phyloP scores from a whole-genome alignment of 92 coral and sea anemone genomes.

The Porites cylindrica region DNA sequence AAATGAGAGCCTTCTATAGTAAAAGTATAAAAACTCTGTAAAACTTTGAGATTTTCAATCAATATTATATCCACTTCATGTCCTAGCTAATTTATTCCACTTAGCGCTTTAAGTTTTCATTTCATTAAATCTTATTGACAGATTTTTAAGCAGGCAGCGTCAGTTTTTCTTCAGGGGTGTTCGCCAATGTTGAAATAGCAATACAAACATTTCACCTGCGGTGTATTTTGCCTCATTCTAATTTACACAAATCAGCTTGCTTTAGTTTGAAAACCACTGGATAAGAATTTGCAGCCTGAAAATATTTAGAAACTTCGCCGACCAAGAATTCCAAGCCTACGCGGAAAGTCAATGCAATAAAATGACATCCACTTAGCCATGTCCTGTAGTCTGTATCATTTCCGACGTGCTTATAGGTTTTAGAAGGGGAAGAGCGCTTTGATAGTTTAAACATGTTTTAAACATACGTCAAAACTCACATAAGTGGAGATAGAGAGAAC shows the following conservation, averaged over 20 bases:
- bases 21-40: too few species aligned
- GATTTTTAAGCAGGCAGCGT: background rate
- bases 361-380: background rate
- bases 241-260: background rate
- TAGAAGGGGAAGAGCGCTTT: background rate
- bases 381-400: background rate
- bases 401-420: constrained; percentile 5
- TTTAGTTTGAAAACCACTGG: background rate
- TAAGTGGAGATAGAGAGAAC: background rate
- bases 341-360: background rate
- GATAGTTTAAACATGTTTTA: background rate
- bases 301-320: background rate
- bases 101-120: background rate
- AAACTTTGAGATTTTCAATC: background rate
- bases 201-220: background rate
- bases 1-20: too few species aligned
- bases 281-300: background rate
- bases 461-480: background rate
- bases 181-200: constrained; percentile 21
- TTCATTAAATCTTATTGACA: background rate
- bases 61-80: background rate
- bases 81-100: too few species aligned
- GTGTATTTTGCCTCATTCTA: background rate
- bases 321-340: background rate
- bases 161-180: background rate